Evolutionary conservation across 2,113 vertebrate species (phyloP).

Genomic region (Azemiops feae): DNA sequence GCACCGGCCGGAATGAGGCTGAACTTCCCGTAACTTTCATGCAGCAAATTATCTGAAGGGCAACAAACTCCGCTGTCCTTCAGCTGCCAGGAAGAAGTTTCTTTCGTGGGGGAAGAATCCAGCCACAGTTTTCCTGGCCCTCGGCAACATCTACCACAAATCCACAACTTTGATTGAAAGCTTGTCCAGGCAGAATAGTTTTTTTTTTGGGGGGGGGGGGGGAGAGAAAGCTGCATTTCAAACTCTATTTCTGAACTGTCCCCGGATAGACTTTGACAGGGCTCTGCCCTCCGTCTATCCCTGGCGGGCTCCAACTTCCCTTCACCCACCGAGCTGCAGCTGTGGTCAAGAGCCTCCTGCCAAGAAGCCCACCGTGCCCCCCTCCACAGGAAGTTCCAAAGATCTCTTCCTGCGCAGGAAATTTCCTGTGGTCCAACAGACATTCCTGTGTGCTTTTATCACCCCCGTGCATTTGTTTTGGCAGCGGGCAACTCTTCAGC

Average conservation of each 20-base stretch:
- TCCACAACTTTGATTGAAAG: conserved; percentile 28
- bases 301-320: conserved; percentile 27
- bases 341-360: conserved; percentile 74
- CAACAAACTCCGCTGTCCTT: neutral
- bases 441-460: conserved; percentile 76
- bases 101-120: neutral
- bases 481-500: conserved; percentile 69
- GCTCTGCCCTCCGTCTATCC: conserved; percentile 6
- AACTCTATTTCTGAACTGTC: conserved; percentile 16
- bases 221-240: neutral
- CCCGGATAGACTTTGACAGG: conserved; percentile 18
- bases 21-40: neutral
- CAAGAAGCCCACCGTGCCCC: conserved; percentile 80
- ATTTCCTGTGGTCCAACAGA: conserved; percentile 87
- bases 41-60: neutral
- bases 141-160: conserved; percentile 12
- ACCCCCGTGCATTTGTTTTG: conserved; percentile 75
- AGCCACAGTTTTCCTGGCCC: conserved; percentile 20
- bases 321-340: conserved; percentile 68
- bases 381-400: conserved; percentile 86
- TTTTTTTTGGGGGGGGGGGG: too few species aligned
- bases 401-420: conserved; percentile 89
- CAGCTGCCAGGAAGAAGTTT: neutral
- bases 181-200: neutral
- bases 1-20: neutral